A percentile compares a stretch with the other conserved stretches of the same genome.
These are phyloP conservation scores for Phymorhynchus buccinoides DNA, from an alignment of 1,140 invertebrate species.

Conservation along the genomic window DNA sequence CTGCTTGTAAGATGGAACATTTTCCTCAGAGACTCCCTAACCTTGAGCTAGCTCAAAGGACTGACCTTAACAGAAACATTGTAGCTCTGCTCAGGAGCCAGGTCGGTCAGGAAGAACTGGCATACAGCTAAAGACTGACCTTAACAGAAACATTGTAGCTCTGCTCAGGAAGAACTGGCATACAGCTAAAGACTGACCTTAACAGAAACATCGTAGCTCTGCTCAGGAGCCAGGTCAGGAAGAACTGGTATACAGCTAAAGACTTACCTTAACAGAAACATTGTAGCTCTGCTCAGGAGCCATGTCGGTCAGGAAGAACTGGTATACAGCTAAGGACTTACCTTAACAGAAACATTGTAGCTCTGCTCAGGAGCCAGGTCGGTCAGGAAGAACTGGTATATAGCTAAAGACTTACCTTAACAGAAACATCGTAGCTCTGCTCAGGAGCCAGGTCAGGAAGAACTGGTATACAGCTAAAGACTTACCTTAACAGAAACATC, in stretches of 20 bases:
- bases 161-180: too few relatives aligned
- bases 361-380: constrained; percentile 68
- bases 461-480: constrained; percentile 50
- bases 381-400: constrained; percentile 71
- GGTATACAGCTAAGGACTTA: constrained; percentile 57
- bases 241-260: constrained; percentile 57
- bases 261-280: constrained; percentile 66
- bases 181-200: constrained; percentile 51
- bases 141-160: too few relatives aligned
- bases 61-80: too few relatives aligned
- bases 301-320: constrained; percentile 71
- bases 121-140: neutral
- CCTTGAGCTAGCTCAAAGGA: too few relatives aligned
- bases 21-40: too few relatives aligned
- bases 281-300: constrained; percentile 69
- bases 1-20: too few relatives aligned
- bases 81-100: too few relatives aligned
- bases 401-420: constrained; percentile 62
- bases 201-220: constrained; percentile 70
- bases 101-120: too few relatives aligned
- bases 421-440: constrained; percentile 68
- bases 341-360: constrained; percentile 71
- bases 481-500: too few relatives aligned
- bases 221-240: constrained; percentile 56
- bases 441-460: constrained; percentile 68